Percentiles rank a stretch among this genome's conserved stretches.
Conservation (phyloP, 2,888 invertebrate genomes). For the Axea sp. region DNA sequence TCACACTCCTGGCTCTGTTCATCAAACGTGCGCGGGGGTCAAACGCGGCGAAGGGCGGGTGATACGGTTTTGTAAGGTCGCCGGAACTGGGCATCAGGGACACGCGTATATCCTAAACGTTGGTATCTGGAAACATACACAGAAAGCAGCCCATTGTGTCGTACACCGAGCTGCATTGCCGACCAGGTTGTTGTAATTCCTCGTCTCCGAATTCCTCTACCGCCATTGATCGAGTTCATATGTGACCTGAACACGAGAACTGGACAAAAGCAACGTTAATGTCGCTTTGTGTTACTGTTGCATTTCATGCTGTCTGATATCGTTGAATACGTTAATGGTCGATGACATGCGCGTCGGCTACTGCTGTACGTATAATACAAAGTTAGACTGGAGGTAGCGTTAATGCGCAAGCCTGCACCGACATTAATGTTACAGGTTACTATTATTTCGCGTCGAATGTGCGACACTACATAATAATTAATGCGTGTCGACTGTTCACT, state of each 20-base stretch:
- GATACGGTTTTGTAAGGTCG: conserved; percentile 15
- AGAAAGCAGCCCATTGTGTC: conserved; percentile 42
- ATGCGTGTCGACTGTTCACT: no score
- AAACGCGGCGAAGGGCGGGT: background rate
- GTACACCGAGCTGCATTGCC: conserved; percentile 20
- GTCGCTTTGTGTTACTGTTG: conserved; percentile 11
- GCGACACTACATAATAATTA: no score
- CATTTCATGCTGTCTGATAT: conserved; percentile 33
- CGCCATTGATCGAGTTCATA: conserved; percentile 32
- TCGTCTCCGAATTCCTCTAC: conserved; percentile 27
- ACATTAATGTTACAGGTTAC: no score
- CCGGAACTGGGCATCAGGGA: background rate
- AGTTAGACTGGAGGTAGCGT: no score
- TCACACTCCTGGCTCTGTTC: conserved; percentile 73
- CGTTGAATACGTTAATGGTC: conserved; percentile 28
- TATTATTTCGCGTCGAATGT: no score
- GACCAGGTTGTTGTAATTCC: conserved; percentile 27
- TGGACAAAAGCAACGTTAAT: conserved; percentile 17
- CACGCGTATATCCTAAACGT: conserved; percentile 12
- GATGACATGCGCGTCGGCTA: conserved; percentile 26
- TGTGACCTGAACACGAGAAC: conserved; percentile 20
- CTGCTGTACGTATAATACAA: no score
- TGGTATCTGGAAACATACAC: conserved; percentile 28
- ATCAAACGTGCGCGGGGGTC: conserved; percentile 69
- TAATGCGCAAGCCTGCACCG: no score